Conservation (phyloP, 2,113 vertebrate species). For the Chlorocebus sabaeus region DNA sequence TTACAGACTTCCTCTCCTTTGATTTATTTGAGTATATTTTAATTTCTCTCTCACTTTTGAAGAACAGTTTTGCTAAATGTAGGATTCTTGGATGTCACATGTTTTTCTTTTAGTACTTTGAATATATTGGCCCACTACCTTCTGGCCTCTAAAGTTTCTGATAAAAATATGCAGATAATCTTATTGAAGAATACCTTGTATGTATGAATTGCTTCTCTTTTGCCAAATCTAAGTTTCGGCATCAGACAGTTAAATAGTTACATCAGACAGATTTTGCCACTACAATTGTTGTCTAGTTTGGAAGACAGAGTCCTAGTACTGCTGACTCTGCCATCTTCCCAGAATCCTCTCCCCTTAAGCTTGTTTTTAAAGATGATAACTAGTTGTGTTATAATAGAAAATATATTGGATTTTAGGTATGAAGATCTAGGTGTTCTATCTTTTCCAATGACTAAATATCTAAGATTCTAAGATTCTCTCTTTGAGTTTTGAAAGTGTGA, state of each 20-base stretch:
- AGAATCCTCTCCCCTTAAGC: background rate
- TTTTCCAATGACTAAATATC: background rate
- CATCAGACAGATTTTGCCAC: background rate
- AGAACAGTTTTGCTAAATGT: background rate
- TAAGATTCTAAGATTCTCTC: background rate
- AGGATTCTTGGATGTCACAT: background rate
- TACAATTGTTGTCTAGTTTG: background rate
- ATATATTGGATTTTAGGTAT: background rate
- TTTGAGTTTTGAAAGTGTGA: background rate
- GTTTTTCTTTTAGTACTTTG: background rate
- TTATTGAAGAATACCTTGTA: background rate
- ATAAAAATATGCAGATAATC: background rate
- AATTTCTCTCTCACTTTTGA: background rate
- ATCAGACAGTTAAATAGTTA: too few species aligned
- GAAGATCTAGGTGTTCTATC: background rate
- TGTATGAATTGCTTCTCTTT: background rate
- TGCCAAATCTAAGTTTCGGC: background rate
- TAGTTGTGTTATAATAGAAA: background rate
- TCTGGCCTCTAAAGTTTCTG: background rate
- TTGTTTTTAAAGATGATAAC: conserved; percentile 8
- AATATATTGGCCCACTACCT: background rate
- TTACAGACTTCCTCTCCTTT: background rate
- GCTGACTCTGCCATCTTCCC: background rate
- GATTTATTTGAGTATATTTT: background rate
- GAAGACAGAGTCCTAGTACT: background rate